A percentile compares a stretch with the other conserved stretches of the same genome.
These are phyloP conservation scores for Podotricha telesiphe DNA, from an alignment of 2,888 invertebrate species.

Conservation along the genomic window DNA sequence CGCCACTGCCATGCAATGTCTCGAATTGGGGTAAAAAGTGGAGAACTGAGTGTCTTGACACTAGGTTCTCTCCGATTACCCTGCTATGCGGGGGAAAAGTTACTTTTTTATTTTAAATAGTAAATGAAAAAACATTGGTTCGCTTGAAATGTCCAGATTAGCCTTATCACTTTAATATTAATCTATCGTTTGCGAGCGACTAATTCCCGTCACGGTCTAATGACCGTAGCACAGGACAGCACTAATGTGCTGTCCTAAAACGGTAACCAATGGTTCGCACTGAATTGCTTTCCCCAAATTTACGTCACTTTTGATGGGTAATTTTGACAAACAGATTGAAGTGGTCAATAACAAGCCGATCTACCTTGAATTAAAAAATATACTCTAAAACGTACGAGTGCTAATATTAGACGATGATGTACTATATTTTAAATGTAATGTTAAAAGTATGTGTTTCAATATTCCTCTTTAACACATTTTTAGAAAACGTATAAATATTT, in stretches of 20 bases:
- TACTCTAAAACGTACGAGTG: not conserved
- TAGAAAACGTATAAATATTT: no score
- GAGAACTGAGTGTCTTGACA: no score
- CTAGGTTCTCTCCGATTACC: no score
- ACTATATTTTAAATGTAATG: no score
- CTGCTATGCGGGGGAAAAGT: no score
- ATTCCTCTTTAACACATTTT: no score
- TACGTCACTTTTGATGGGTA: not conserved
- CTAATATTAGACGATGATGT: no score
- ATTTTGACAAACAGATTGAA: not conserved
- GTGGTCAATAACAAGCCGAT: not conserved
- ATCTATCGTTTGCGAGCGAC: slow-evolving; percentile 17
- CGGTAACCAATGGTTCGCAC: slow-evolving; percentile 5
- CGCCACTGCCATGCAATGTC: no score
- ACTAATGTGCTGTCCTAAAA: slow-evolving; percentile 18
- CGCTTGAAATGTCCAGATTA: not conserved
- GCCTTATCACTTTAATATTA: slow-evolving; percentile 20
- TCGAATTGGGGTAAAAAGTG: no score
- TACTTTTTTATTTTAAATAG: no score
- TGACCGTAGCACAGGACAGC: no score
- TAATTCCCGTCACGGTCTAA: slow-evolving; percentile 23
- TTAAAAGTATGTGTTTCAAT: no score
- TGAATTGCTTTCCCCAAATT: not conserved
- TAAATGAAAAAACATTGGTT: not conserved
- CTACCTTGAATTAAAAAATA: not conserved